These are phyloP conservation scores for Drosophila prosaltans DNA, from an alignment of 1,140 invertebrate genomes.

Conservation along the genomic window DNA sequence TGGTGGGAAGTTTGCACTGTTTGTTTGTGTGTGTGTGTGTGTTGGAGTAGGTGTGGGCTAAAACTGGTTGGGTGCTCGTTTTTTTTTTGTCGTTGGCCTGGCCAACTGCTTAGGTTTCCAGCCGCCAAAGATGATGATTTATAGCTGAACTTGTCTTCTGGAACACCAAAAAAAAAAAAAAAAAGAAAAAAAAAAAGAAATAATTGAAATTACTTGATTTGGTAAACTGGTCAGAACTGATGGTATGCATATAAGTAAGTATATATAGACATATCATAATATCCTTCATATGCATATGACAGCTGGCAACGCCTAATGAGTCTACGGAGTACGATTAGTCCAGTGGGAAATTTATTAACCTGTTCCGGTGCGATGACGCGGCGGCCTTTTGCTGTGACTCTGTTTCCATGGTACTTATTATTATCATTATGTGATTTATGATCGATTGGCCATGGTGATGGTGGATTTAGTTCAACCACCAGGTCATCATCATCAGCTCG, in stretches of 20 bases:
- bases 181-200: background rate
- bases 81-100: conserved; percentile 20
- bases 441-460: conserved; percentile 40
- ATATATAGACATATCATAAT: conserved; percentile 19
- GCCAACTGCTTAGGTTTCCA: conserved; percentile 44
- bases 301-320: conserved; percentile 48
- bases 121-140: conserved; percentile 64
- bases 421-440: conserved; percentile 55
- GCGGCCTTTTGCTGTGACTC: conserved; percentile 47
- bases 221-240: conserved; percentile 37
- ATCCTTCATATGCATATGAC: conserved; percentile 44
- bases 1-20: conserved; percentile 59
- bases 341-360: conserved; percentile 75
- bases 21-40: conserved; percentile 49
- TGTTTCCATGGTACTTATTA: conserved; percentile 13
- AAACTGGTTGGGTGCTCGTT: conserved; percentile 64
- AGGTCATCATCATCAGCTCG: background rate
- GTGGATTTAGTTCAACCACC: background rate
- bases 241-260: conserved; percentile 13
- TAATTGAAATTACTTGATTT: conserved; percentile 58
- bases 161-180: conserved; percentile 38
- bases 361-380: conserved; percentile 70
- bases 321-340: conserved; percentile 38
- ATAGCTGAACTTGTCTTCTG: conserved; percentile 77
- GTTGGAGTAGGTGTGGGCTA: conserved; percentile 74